Evolutionary conservation across 1,140 invertebrate species (phyloP).

Genomic region (honey bee (Apis mellifera)): DNA sequence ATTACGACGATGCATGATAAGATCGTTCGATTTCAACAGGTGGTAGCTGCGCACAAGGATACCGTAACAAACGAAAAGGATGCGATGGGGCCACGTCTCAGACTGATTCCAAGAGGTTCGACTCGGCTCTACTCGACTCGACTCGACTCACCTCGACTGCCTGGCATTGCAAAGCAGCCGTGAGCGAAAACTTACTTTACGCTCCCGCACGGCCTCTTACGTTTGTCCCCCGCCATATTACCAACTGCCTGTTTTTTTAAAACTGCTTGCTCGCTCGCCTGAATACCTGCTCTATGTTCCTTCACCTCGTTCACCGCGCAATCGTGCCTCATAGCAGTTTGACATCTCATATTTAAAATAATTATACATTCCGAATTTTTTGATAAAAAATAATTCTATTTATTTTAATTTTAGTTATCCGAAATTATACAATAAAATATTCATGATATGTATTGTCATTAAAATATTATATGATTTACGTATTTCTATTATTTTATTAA

Average conservation of each 20-base stretch:
- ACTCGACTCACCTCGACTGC: conserved; percentile 61
- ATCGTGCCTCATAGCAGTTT: background rate
- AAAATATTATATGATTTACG: too few species aligned
- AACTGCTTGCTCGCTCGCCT: conserved; percentile 37
- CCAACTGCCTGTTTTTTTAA: conserved; percentile 60
- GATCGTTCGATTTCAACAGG: conserved; percentile 37
- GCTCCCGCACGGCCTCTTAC: conserved; percentile 60
- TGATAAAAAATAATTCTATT: too few species aligned
- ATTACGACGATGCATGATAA: conserved; percentile 22
- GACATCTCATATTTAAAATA: conserved; percentile 3
- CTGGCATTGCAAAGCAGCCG: conserved; percentile 66
- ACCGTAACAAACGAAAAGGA: conserved; percentile 51
- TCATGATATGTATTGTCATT: too few species aligned
- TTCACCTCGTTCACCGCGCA: background rate
- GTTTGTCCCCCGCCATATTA: conserved; percentile 45
- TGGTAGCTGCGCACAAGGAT: conserved; percentile 38
- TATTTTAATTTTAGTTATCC: too few species aligned
- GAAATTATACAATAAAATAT: too few species aligned
- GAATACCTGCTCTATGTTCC: conserved; percentile 37
- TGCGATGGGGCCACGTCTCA: conserved; percentile 46
- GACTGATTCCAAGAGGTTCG: conserved; percentile 48
- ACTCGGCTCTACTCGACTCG: conserved; percentile 50
- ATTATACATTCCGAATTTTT: too few species aligned
- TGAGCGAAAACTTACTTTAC: conserved; percentile 67
- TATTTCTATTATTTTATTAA: too few species aligned